phyloP scores from a whole-genome alignment of 2,797 vertebrate genomes.

The Liparis tanakae region DNA sequence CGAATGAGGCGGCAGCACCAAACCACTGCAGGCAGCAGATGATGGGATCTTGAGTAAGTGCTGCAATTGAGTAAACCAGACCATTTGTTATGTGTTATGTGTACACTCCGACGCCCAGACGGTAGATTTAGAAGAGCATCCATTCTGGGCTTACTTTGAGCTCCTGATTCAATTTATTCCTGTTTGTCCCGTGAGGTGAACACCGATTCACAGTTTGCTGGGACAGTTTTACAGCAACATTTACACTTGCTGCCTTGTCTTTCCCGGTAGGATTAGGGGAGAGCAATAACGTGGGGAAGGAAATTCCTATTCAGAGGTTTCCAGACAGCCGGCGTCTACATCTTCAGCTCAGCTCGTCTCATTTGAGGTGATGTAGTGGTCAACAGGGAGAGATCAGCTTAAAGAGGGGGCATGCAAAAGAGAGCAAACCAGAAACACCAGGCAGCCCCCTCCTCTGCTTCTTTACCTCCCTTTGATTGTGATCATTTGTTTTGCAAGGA shows the following conservation, averaged over 20 bases:
- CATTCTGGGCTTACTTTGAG: constrained; percentile 49
- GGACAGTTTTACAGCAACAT: constrained; percentile 36
- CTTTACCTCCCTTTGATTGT: constrained; percentile 7
- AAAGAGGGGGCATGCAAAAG: constrained; percentile 8
- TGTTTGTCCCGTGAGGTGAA: constrained; percentile 32
- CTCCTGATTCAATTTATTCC: not conserved
- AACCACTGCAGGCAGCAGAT: constrained; percentile 18
- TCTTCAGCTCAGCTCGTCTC: not conserved
- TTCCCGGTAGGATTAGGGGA: constrained; percentile 37
- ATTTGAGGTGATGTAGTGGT: constrained; percentile 37
- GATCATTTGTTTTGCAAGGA: constrained; percentile 32
- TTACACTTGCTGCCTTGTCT: constrained; percentile 22
- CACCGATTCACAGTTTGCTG: constrained; percentile 11
- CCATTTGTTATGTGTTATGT: constrained; percentile 25
- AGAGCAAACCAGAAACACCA: constrained; percentile 28
- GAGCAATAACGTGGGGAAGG: constrained; percentile 21
- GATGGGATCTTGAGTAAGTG: constrained; percentile 46
- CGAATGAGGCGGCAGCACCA: not conserved
- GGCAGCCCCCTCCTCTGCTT: constrained; percentile 1
- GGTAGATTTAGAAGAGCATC: constrained; percentile 49
- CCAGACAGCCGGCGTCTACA: constrained; percentile 9
- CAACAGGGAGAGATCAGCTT: constrained; percentile 2
- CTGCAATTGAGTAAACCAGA: constrained; percentile 10
- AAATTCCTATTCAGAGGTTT: constrained; percentile 59
- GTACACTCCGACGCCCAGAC: not conserved